Percentiles rank a stretch among this genome's conserved stretches.
Conservation (phyloP, 2,888 invertebrate species). For the Exephanes ischioxanthus region DNA sequence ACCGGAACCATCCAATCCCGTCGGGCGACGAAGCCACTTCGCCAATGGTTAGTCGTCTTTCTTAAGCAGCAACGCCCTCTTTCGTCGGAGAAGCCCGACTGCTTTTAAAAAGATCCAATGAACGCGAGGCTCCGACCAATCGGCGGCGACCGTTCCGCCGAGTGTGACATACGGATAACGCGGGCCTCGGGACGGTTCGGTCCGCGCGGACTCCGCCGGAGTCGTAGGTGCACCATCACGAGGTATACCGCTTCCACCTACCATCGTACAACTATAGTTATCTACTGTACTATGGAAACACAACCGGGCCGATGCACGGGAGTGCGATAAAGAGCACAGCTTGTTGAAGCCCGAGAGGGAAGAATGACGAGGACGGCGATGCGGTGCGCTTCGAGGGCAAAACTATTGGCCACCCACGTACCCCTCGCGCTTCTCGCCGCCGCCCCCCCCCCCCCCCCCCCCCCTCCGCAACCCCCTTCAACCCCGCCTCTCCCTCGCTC, state of each 20-base stretch:
- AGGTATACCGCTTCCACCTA: slow-evolving; percentile 29
- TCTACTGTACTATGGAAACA: slow-evolving; percentile 23
- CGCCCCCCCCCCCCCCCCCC: not conserved
- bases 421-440: slow-evolving; percentile 24
- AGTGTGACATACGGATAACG: slow-evolving; percentile 4
- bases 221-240: slow-evolving; percentile 17
- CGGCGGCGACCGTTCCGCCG: slow-evolving; percentile 1
- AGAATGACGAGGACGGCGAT: slow-evolving; percentile 50
- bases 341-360: slow-evolving; percentile 5
- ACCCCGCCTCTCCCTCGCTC: slow-evolving; percentile 54
- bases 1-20: slow-evolving; percentile 39
- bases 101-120: slow-evolving; percentile 80
- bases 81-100: slow-evolving; percentile 66
- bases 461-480: slow-evolving; percentile 54
- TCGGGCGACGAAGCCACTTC: slow-evolving; percentile 71
- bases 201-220: slow-evolving; percentile 79
- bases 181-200: slow-evolving; percentile 69
- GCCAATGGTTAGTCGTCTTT: slow-evolving; percentile 75
- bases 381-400: slow-evolving; percentile 78
- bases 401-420: slow-evolving; percentile 84
- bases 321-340: slow-evolving; percentile 24
- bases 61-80: slow-evolving; percentile 77
- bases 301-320: slow-evolving; percentile 1
- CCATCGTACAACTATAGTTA: slow-evolving; percentile 46
- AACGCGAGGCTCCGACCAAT: slow-evolving; percentile 72